These are phyloP conservation scores for Ditula angustiorana DNA, from an alignment of 2,888 invertebrate species.

Conservation along the genomic window DNA sequence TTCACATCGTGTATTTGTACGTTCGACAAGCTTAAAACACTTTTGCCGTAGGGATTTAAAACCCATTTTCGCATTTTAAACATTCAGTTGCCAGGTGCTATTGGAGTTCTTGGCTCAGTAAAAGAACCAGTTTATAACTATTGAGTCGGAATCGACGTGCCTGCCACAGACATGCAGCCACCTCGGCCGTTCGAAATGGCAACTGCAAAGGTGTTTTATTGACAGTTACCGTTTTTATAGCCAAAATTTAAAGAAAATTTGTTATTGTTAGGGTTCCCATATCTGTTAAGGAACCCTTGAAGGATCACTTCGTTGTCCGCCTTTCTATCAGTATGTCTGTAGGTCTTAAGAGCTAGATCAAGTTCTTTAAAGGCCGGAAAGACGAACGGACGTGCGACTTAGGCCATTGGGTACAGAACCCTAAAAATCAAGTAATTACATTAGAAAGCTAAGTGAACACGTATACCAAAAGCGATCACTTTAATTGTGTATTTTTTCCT, in stretches of 20 bases:
- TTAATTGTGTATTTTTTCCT: too few species aligned
- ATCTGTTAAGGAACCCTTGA: too few species aligned
- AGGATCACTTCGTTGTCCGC: too few species aligned
- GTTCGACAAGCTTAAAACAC: not conserved
- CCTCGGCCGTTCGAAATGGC: conserved; percentile 34
- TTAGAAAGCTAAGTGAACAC: too few species aligned
- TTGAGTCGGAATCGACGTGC: conserved; percentile 54
- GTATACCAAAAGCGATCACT: too few species aligned
- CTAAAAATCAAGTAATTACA: too few species aligned
- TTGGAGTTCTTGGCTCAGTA: conserved; percentile 49
- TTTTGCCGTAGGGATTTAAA: conserved; percentile 9
- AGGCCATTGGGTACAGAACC: too few species aligned
- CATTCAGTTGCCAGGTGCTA: conserved; percentile 42
- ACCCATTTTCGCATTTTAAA: conserved; percentile 29
- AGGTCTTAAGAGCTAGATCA: too few species aligned
- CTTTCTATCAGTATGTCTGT: too few species aligned
- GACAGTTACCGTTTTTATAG: conserved; percentile 16
- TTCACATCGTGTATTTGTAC: not conserved
- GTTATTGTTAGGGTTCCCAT: not conserved
- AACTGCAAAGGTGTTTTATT: conserved; percentile 27
- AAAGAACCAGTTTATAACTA: conserved; percentile 61
- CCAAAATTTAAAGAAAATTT: conserved; percentile 4
- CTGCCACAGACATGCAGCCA: conserved; percentile 51
- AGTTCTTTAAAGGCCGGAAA: too few species aligned
- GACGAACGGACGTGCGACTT: too few species aligned